These are phyloP conservation scores for Erannis defoliaria DNA, from an alignment of 2,888 invertebrate genomes.

Conservation along the genomic window DNA sequence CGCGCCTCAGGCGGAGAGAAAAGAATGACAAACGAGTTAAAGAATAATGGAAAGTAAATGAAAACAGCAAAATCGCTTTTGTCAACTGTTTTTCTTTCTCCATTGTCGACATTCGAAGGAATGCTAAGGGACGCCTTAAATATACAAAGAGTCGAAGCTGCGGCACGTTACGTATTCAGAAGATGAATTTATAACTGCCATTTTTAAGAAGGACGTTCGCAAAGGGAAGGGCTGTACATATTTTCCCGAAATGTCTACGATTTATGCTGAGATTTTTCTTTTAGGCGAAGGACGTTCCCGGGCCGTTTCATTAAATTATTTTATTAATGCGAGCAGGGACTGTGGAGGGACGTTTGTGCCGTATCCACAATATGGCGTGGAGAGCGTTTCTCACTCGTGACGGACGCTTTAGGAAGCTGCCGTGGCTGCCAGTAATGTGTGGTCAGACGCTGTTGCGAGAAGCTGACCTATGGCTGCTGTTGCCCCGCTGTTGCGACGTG, in stretches of 20 bases:
- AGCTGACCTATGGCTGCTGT: constrained; percentile 31
- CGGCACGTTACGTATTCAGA: constrained; percentile 60
- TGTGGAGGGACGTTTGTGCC: constrained; percentile 14
- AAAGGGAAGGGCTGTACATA: constrained; percentile 44
- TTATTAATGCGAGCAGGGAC: constrained; percentile 29
- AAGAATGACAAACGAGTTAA: constrained; percentile 84
- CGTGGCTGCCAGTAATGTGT: constrained; percentile 32
- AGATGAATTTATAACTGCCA: constrained; percentile 54
- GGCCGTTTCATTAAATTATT: constrained; percentile 39
- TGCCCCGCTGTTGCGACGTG: constrained; percentile 15
- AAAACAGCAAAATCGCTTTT: constrained; percentile 82
- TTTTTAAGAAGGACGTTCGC: constrained; percentile 49
- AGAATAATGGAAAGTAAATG: constrained; percentile 84
- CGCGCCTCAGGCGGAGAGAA: constrained; percentile 72
- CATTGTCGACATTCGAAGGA: constrained; percentile 66
- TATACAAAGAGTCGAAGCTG: constrained; percentile 56
- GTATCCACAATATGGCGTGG: constrained; percentile 20
- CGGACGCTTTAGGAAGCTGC: constrained; percentile 27
- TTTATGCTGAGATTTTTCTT: constrained; percentile 45
- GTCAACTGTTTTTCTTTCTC: constrained; percentile 74
- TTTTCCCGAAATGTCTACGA: constrained; percentile 45
- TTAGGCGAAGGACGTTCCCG: constrained; percentile 29
- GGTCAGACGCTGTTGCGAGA: constrained; percentile 29
- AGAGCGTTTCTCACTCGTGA: constrained; percentile 30
- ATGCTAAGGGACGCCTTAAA: constrained; percentile 61